Evolutionary conservation across 2,113 vertebrate genomes (phyloP).

Genomic region (Phasianus colchicus): DNA sequence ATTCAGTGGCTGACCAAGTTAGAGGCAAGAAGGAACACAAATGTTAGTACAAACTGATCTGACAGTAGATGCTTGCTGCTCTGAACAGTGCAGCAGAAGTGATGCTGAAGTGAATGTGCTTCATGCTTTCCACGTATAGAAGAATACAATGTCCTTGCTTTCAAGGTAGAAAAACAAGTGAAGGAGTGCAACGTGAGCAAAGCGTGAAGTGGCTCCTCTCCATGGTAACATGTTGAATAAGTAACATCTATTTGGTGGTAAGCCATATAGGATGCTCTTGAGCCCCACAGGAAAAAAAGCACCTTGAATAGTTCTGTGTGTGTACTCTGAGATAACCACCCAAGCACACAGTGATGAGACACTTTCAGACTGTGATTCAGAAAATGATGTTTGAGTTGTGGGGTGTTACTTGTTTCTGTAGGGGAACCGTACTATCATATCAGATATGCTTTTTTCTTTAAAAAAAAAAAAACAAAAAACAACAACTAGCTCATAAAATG

Average conservation of each 20-base stretch:
- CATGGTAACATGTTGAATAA: constrained; percentile 14
- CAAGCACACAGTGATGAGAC: background rate
- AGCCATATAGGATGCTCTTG: background rate
- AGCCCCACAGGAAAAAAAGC: background rate
- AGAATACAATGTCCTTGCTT: constrained; percentile 39
- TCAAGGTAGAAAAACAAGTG: constrained; percentile 40
- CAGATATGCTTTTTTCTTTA: background rate
- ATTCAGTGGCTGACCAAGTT: background rate
- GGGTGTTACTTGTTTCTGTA: background rate
- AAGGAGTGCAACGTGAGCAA: background rate
- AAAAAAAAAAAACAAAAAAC: background rate
- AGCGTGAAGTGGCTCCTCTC: constrained; percentile 22
- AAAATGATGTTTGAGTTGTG: background rate
- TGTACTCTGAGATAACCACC: background rate
- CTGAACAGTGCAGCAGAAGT: background rate
- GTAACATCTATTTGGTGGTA: background rate
- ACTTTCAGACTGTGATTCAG: background rate
- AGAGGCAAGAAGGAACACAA: background rate
- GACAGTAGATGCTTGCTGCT: background rate
- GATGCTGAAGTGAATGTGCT: background rate
- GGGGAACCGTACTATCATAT: background rate
- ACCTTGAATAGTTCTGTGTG: background rate
- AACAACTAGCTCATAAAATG: background rate
- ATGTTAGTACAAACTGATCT: background rate
- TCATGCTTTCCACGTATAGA: background rate